Conservation (phyloP, 2,888 invertebrate genomes). For the Cybosia mesomella region DNA sequence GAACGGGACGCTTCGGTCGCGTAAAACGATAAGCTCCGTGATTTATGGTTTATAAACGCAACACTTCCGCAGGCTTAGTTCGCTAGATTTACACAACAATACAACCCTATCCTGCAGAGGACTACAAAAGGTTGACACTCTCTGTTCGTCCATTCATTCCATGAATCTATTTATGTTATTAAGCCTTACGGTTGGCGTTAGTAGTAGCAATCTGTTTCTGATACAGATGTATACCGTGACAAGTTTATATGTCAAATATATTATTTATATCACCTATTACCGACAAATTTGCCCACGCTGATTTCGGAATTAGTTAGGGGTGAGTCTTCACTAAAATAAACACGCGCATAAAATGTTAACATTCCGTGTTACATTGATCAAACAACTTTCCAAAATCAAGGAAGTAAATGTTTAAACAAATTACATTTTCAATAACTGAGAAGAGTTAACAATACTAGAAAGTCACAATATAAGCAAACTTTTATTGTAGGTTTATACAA, state of each 20-base stretch:
- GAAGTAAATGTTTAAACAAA: too few species aligned
- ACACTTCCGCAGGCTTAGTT: conserved; percentile 75
- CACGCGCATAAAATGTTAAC: background rate
- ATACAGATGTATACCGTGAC: conserved; percentile 56
- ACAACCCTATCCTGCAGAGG: conserved; percentile 46
- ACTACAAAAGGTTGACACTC: conserved; percentile 48
- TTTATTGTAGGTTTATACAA: too few species aligned
- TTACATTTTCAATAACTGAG: too few species aligned
- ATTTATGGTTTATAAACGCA: conserved; percentile 81
- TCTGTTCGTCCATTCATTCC: conserved; percentile 54
- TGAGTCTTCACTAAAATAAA: background rate
- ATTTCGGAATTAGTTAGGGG: background rate
- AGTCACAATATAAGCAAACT: too few species aligned
- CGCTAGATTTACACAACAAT: conserved; percentile 65
- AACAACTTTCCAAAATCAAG: too few species aligned
- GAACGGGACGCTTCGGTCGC: conserved; percentile 55
- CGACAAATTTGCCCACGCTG: background rate
- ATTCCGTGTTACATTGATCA: too few species aligned
- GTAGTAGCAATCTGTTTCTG: conserved; percentile 51
- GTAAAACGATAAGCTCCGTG: conserved; percentile 78
- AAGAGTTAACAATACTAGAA: too few species aligned
- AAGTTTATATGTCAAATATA: conserved; percentile 56
- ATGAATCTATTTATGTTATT: conserved; percentile 73
- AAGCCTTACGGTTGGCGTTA: conserved; percentile 53
- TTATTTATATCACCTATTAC: background rate